phyloP scores from a whole-genome alignment of 2,888 invertebrate genomes.

The Ecliptopera silaceata region DNA sequence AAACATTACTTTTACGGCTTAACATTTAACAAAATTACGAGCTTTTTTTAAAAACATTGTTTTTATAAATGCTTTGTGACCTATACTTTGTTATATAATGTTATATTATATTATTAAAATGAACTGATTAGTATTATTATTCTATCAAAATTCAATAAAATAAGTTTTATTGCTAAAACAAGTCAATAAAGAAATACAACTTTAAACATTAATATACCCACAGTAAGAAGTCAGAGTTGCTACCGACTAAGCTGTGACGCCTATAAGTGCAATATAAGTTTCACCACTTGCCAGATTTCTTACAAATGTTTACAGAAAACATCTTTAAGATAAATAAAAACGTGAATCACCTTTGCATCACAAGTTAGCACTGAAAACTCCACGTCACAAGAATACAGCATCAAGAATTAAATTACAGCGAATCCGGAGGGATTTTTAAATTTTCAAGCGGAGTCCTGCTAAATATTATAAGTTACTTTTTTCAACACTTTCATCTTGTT shows the following conservation, averaged over 20 bases:
- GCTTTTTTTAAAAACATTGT: conserved; percentile 1
- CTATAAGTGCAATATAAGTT: too few species aligned
- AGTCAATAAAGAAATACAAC: too few species aligned
- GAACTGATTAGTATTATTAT: too few species aligned
- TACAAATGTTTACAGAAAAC: not conserved
- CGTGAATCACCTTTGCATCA: conserved; percentile 40
- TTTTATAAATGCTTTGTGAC: too few species aligned
- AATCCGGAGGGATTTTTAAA: conserved; percentile 69
- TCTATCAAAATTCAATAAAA: too few species aligned
- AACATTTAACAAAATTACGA: conserved; percentile 6
- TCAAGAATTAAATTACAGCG: conserved; percentile 76
- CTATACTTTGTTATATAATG: too few species aligned
- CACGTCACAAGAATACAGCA: conserved; percentile 57
- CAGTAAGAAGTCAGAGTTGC: too few species aligned
- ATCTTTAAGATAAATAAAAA: not conserved
- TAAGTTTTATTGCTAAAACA: too few species aligned
- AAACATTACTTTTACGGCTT: conserved; percentile 9
- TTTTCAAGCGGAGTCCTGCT: conserved; percentile 64
- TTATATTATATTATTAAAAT: too few species aligned
- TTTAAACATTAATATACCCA: too few species aligned
- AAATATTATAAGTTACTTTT: conserved; percentile 62
- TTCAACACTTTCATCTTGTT: conserved; percentile 8
- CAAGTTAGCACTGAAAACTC: conserved; percentile 62
- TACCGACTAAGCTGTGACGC: too few species aligned
- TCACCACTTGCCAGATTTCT: too few species aligned